Percentiles rank a stretch among this genome's conserved stretches.
These are phyloP conservation scores for Phaetusa simplex DNA, from an alignment of 2,113 vertebrate species.

Conservation along the genomic window DNA sequence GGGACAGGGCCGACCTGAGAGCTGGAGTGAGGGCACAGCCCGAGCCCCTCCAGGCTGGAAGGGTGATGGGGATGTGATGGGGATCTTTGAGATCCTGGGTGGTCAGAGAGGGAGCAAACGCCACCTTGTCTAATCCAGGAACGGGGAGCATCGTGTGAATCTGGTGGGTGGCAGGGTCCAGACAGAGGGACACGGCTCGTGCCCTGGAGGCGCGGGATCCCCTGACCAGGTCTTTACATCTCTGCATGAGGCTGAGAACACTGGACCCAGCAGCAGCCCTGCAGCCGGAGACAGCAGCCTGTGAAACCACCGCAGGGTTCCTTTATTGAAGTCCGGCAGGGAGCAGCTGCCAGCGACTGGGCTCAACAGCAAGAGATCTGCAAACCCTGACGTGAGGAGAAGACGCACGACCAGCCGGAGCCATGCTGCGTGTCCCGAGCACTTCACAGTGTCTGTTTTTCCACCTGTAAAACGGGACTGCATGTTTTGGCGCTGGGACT, in stretches of 20 bases:
- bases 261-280: background rate
- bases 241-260: background rate
- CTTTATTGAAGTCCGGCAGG: background rate
- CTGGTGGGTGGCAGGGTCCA: background rate
- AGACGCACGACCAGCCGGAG: background rate
- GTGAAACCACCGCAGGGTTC: accelerated
- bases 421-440: accelerated
- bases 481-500: background rate
- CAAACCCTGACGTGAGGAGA: too few species aligned
- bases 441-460: background rate
- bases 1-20: accelerated
- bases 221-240: background rate
- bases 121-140: background rate
- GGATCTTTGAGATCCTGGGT: background rate
- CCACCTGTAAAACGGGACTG: too few species aligned
- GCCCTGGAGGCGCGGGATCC: background rate
- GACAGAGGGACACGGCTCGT: accelerated
- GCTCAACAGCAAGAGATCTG: background rate
- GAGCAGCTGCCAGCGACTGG: accelerated
- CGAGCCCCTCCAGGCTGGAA: background rate
- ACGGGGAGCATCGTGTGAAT: accelerated
- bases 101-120: background rate
- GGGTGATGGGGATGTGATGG: accelerated
- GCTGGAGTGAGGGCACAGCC: background rate
- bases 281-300: too few species aligned